Evolutionary conservation across 2,888 invertebrate genomes (phyloP), one percentile per base, ranked within the genome.

Genomic region (Lochmaea crataegi): DNA sequence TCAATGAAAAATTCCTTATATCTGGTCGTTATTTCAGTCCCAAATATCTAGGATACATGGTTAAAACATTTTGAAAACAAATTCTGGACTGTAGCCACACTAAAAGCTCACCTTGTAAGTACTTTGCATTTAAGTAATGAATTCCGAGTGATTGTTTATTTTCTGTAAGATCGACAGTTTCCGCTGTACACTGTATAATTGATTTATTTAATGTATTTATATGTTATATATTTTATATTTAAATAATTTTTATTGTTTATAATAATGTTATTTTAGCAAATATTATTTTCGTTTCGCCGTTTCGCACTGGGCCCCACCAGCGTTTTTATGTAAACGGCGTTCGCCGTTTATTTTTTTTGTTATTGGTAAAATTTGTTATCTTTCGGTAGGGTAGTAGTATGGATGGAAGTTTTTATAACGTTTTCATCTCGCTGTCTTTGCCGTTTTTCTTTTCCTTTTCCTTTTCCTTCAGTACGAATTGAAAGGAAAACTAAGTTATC

Each of bases 211-310:
- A 72, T 76, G 78, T 83, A 79, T 79, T 78, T 80, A 79, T 81
- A 83, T 82, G 82, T 79, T 83, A 83, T 83, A 84, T 83, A 84
- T 84, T 83, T 85, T 84, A 82, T 83, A 82, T 82, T 83, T 84
- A 83, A 83, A 83, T 83, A 82, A 80, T 80, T 81, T 82, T 83
- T 83, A 82, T 83, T 84, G 83, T 84, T 82, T 82, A 82, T 82
- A 81, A 82, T 82, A 81, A 83, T 82, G 80, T 84, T 82, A 74
- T 83, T 82, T 75, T 76, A 78, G 65, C 22, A 56, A 69, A 22
- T 53, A 63, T 60, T 68, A 60, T 61, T 56, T 63, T 64, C 38
- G 53, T 64, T 58, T 57, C 32, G 64, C 45, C 56, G 70, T 2
- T 53, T 53, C 45, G 82, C 80, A 82, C 84, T 83, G 83, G 83